phyloP scores from a whole-genome alignment of 2,113 vertebrate genomes.

The Rhea americana region DNA sequence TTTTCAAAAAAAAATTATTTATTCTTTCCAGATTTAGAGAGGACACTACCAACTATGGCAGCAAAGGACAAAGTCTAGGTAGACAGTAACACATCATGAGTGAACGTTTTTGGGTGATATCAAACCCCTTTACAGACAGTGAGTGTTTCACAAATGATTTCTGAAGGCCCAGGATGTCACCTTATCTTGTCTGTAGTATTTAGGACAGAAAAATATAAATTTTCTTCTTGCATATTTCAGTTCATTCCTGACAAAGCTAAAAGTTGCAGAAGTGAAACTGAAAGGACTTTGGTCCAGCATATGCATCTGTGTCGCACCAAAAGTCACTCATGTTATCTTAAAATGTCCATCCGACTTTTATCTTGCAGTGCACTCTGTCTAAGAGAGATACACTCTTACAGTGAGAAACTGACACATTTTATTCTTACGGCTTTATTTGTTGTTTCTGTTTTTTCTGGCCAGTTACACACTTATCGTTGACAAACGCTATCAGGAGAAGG shows the following conservation, averaged over 20 bases:
- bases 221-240: not conserved
- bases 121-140: not conserved
- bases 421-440: not conserved
- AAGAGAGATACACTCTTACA: not conserved
- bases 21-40: not conserved
- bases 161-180: not conserved
- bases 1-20: not conserved
- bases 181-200: not conserved
- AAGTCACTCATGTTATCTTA: not conserved
- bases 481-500: constrained; percentile 74
- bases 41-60: not conserved
- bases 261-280: not conserved
- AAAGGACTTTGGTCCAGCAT: not conserved
- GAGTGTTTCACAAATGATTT: not conserved
- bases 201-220: not conserved
- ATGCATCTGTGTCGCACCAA: not conserved
- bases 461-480: constrained; percentile 70
- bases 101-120: not conserved
- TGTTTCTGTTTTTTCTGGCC: constrained; percentile 1
- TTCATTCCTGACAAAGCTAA: not conserved
- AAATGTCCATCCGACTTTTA: not conserved
- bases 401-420: not conserved
- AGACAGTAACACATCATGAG: not conserved
- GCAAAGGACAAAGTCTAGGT: not conserved
- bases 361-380: not conserved